These are phyloP conservation scores for Loriculus beryllinus DNA, from an alignment of 2,797 vertebrate genomes.

Conservation along the genomic window DNA sequence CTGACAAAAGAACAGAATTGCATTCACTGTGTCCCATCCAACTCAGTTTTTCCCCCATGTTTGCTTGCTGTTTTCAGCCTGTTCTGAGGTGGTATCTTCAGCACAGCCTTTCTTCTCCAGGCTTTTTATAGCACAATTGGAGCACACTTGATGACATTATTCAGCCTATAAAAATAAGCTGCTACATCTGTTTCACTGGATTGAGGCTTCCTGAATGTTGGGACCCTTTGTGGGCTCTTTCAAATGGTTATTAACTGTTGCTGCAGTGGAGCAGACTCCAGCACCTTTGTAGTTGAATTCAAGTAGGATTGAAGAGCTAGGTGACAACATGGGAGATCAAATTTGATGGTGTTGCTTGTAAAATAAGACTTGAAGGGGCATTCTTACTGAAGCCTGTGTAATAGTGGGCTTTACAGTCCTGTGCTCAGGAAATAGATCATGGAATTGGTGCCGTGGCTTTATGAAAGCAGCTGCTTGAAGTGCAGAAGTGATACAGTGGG, in stretches of 20 bases:
- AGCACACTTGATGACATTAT: neutral
- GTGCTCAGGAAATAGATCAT: neutral
- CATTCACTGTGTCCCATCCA: neutral
- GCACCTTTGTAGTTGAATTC: neutral
- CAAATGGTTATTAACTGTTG: neutral
- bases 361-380: neutral
- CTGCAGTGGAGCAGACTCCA: neutral
- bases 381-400: neutral
- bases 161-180: neutral
- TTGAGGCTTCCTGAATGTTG: neutral
- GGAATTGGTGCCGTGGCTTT: neutral
- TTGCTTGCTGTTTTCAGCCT: neutral
- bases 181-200: neutral
- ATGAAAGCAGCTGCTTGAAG: neutral
- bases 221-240: neutral
- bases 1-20: neutral
- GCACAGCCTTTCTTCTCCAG: neutral
- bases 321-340: neutral
- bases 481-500: neutral
- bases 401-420: neutral
- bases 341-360: neutral
- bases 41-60: neutral
- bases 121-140: neutral
- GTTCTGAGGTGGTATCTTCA: neutral
- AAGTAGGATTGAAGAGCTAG: neutral